Conservation (phyloP, 1,140 invertebrate species). For the Mercenaria mercenaria region DNA sequence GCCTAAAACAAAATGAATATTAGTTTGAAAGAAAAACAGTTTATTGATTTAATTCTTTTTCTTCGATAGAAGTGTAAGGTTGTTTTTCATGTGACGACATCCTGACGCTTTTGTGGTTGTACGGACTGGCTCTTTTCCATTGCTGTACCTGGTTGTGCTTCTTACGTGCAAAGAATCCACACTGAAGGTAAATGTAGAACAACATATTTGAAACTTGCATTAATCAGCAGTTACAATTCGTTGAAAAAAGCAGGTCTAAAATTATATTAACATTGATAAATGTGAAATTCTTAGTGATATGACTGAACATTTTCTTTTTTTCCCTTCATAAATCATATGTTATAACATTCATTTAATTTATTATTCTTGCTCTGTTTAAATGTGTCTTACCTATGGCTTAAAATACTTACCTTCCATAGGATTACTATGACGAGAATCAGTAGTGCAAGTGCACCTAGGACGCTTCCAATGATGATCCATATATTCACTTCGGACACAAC, state of each 20-base stretch:
- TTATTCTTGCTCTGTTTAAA: too few species aligned
- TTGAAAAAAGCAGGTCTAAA: too few species aligned
- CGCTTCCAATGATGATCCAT: slow-evolving; percentile 58
- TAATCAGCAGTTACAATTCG: too few species aligned
- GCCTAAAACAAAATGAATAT: too few species aligned
- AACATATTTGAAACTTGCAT: too few species aligned
- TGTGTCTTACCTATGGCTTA: too few species aligned
- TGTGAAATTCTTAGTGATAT: too few species aligned
- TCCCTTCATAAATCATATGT: too few species aligned
- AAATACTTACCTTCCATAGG: slow-evolving; percentile 30
- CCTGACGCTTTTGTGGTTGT: slow-evolving; percentile 39
- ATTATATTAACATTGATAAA: too few species aligned
- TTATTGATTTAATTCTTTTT: neutral
- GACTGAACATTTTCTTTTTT: too few species aligned
- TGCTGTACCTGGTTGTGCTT: slow-evolving; percentile 43
- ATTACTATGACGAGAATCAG: slow-evolving; percentile 22
- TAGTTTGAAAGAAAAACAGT: too few species aligned
- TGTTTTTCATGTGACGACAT: slow-evolving; percentile 4
- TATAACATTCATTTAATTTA: too few species aligned
- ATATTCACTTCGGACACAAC: slow-evolving; percentile 37
- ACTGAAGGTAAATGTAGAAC: slow-evolving; percentile 34
- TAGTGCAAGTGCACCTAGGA: slow-evolving; percentile 40
- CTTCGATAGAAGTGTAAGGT: slow-evolving; percentile 17
- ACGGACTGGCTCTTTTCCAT: slow-evolving; percentile 50
- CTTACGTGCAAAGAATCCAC: slow-evolving; percentile 61